Conservation (phyloP, 2,797 vertebrate species). For the Podargus strigoides region DNA sequence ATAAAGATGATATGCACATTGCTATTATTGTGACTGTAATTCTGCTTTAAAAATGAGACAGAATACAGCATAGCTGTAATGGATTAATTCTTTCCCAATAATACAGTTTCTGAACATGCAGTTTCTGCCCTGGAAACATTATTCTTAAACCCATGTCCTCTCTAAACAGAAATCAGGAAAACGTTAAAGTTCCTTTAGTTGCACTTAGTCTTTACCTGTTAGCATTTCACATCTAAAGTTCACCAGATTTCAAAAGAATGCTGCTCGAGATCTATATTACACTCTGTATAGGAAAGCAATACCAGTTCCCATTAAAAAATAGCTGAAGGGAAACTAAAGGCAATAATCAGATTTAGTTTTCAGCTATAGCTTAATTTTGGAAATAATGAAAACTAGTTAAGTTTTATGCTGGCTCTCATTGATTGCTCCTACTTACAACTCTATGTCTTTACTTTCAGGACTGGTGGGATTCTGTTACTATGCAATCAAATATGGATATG, state of each 20-base stretch:
- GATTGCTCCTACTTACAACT: conserved; percentile 57
- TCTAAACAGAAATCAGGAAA: not conserved
- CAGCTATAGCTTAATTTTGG: conserved; percentile 54
- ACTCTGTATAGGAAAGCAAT: not conserved
- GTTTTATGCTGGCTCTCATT: conserved; percentile 57
- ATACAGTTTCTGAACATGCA: not conserved
- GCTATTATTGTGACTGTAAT: not conserved
- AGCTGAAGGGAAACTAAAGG: conserved; percentile 36
- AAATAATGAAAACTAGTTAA: conserved; percentile 69
- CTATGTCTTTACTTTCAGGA: conserved; percentile 51
- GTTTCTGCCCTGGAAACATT: not conserved
- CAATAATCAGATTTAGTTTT: conserved; percentile 43
- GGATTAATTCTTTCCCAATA: not conserved
- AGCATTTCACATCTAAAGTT: conserved; percentile 53
- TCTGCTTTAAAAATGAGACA: not conserved
- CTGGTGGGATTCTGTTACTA: conserved; percentile 17
- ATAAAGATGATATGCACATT: fast-evolving
- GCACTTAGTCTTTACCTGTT: not conserved
- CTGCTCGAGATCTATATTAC: conserved; percentile 7
- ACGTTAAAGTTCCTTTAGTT: not conserved
- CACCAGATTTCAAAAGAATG: conserved; percentile 40
- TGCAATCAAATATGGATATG: conserved; percentile 55
- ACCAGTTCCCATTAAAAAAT: conserved; percentile 32
- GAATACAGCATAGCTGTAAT: not conserved
- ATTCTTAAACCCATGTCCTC: not conserved